Evolutionary conservation across 2,888 invertebrate genomes (phyloP).

Genomic region (Ellobium chinense): DNA sequence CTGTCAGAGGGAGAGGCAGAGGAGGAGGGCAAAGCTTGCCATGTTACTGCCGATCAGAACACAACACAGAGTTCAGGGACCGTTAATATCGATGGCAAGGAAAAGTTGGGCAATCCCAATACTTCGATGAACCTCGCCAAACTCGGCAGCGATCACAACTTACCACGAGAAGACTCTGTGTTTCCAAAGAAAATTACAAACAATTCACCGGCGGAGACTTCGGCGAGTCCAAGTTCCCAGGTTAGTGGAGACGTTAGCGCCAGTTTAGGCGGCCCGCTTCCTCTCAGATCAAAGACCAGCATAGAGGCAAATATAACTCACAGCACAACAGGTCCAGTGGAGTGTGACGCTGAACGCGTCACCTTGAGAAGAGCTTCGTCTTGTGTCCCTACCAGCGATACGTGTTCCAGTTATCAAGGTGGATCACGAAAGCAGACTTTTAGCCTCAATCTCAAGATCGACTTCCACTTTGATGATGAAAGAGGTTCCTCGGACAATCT

Average conservation of each 20-base stretch:
- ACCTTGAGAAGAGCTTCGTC: conserved; percentile 27
- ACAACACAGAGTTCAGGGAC: not conserved
- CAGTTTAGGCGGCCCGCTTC: not conserved
- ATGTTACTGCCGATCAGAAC: not conserved
- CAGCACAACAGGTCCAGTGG: not conserved
- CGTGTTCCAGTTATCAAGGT: not conserved
- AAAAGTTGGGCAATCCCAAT: not conserved
- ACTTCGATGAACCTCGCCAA: not conserved
- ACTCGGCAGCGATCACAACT: not conserved
- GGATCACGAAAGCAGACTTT: conserved; percentile 1
- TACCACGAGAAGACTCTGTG: not conserved
- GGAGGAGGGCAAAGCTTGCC: not conserved
- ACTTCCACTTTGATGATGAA: conserved; percentile 25
- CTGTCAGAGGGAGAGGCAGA: too few relatives aligned
- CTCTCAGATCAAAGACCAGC: not conserved
- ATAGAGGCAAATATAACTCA: not conserved
- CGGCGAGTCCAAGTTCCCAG: not conserved
- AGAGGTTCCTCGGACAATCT: not conserved
- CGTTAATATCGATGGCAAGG: not conserved
- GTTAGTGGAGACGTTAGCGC: too few relatives aligned
- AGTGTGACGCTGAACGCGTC: not conserved
- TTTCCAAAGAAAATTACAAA: not conserved
- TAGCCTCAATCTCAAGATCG: conserved; percentile 41
- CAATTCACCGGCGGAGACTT: not conserved
- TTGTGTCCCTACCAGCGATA: not conserved